Evolutionary conservation across 2,888 invertebrate species (phyloP).

Genomic region (Drosophila prostipennis): DNA sequence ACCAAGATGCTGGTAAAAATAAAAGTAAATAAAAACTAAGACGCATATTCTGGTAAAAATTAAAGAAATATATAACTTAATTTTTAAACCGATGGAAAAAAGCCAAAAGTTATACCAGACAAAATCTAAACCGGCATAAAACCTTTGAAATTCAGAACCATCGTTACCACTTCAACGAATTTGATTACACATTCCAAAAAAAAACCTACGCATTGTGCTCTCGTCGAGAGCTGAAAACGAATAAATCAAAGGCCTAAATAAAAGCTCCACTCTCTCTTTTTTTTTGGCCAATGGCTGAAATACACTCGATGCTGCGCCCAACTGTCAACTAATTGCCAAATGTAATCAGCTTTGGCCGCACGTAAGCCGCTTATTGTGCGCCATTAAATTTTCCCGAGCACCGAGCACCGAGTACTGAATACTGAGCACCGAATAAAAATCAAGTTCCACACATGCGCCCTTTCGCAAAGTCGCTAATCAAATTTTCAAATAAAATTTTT

Average conservation of each 20-base stretch:
- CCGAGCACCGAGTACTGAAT: slow-evolving; percentile 32
- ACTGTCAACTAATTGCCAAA: slow-evolving; percentile 76
- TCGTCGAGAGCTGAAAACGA: neutral
- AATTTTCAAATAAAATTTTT: slow-evolving; percentile 20
- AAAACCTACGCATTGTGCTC: neutral
- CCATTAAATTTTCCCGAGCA: slow-evolving; percentile 68
- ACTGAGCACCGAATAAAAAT: slow-evolving; percentile 56
- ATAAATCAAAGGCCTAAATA: slow-evolving; percentile 14
- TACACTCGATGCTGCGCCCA: slow-evolving; percentile 16
- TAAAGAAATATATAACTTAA: no score
- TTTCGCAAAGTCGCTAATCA: slow-evolving; percentile 2
- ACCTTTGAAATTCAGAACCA: no score
- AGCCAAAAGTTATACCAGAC: no score
- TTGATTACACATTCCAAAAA: no score
- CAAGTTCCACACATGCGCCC: slow-evolving; percentile 21
- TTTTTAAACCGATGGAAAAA: no score
- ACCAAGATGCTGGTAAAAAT: no score
- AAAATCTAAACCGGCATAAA: neutral
- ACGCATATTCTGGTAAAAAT: no score
- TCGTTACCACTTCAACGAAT: no score
- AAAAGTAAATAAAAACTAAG: no score
- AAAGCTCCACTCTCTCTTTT: slow-evolving; percentile 2
- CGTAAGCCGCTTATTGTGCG: slow-evolving; percentile 72
- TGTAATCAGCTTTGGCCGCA: slow-evolving; percentile 73
- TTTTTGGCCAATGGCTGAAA: neutral